Conservation (phyloP, 37 sponge, comb jelly and placozoan species). For the Hormiphora californensis region DNA sequence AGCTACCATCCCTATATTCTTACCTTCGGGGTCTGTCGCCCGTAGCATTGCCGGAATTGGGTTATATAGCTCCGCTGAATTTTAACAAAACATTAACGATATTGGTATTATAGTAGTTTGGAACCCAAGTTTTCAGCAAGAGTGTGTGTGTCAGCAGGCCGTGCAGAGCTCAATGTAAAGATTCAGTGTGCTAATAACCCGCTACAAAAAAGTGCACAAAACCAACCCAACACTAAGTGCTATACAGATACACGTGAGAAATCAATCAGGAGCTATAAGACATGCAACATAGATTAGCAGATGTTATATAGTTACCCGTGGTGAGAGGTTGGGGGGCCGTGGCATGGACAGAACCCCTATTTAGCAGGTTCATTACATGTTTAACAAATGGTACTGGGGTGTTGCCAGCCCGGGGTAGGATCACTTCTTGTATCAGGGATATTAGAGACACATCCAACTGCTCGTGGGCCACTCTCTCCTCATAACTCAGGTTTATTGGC, state of each 20-base stretch:
- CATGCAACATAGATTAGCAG: no score
- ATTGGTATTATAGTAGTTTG: no score
- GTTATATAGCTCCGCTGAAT: constrained; percentile 34
- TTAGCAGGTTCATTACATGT: constrained; percentile 62
- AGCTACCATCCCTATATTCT: no score
- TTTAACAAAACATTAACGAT: no score
- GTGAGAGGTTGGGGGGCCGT: background rate
- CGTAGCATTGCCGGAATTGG: constrained; percentile 16
- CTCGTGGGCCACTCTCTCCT: constrained; percentile 63
- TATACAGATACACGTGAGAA: background rate
- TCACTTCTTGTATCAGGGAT: constrained; percentile 60
- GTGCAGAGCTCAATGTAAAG: no score
- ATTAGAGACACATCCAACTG: constrained; percentile 67
- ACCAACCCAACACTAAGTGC: background rate
- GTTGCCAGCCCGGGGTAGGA: constrained; percentile 57
- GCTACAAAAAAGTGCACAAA: no score
- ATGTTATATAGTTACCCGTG: background rate
- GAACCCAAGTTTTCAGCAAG: no score
- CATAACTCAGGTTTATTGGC: constrained; percentile 53
- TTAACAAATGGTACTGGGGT: constrained; percentile 58
- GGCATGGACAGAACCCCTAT: constrained; percentile 73
- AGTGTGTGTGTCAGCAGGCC: no score
- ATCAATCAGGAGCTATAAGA: background rate
- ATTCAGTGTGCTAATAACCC: no score
- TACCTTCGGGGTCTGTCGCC: constrained; percentile 25